Percentiles rank a stretch among this genome's conserved stretches.
These are phyloP conservation scores for Lamellibrachia columna DNA, from an alignment of 2,888 invertebrate species.

Conservation along the genomic window DNA sequence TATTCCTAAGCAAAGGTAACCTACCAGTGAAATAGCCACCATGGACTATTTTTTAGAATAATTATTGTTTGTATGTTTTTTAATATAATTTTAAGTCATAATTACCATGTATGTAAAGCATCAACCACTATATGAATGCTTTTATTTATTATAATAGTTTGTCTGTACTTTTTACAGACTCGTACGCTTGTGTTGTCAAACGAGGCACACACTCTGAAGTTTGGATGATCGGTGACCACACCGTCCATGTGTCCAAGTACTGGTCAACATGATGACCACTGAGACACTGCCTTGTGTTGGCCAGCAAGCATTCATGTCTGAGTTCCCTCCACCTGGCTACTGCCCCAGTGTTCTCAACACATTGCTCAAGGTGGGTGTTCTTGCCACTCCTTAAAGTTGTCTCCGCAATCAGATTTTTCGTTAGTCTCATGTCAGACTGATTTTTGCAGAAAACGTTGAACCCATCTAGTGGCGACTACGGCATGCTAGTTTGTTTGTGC, in stretches of 20 bases:
- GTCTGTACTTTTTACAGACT: not conserved
- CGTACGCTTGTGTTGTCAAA: not conserved
- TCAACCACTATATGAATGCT: not conserved
- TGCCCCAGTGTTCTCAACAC: slow-evolving; percentile 32
- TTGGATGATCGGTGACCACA: not conserved
- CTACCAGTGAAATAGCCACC: not conserved
- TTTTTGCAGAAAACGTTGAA: not conserved
- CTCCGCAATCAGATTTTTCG: not conserved
- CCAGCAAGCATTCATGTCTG: not conserved
- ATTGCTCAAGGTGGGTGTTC: not conserved
- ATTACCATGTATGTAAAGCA: no score
- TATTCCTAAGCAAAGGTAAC: not conserved
- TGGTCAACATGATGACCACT: slow-evolving; percentile 4
- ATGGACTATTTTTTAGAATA: no score
- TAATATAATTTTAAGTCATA: no score
- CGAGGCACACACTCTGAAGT: not conserved
- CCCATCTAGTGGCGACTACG: not conserved
- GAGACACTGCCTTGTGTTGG: not conserved
- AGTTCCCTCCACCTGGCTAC: slow-evolving; percentile 34
- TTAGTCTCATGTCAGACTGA: not conserved
- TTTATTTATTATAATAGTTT: not conserved
- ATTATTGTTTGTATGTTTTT: no score
- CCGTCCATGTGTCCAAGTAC: not conserved
- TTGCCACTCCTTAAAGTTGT: not conserved
- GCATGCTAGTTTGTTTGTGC: not conserved